Evolutionary conservation across 1,140 invertebrate genomes (phyloP).

Genomic region (Drosophila busckii): DNA sequence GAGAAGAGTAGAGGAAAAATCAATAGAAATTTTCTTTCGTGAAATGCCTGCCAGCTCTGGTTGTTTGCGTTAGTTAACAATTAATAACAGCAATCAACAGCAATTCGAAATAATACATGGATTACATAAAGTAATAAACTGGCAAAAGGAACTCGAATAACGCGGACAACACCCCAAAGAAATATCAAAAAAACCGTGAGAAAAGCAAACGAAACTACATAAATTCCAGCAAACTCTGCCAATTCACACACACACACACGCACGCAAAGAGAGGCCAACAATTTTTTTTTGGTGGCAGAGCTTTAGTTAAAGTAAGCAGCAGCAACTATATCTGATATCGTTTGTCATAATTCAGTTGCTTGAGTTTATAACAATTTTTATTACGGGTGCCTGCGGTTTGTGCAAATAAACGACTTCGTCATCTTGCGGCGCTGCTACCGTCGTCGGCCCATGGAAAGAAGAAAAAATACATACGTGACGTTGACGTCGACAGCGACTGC

Average conservation of each 20-base stretch:
- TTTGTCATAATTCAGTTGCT: background rate
- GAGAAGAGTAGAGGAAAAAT: constrained; percentile 66
- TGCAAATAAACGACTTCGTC: constrained; percentile 66
- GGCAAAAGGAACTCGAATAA: constrained; percentile 36
- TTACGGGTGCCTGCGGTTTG: constrained; percentile 30
- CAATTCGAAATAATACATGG: constrained; percentile 30
- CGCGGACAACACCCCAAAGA: constrained; percentile 61
- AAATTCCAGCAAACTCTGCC: constrained; percentile 41
- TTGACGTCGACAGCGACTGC: constrained; percentile 34
- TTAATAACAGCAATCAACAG: constrained; percentile 43
- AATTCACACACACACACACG: too few relatives aligned
- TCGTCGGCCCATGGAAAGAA: constrained; percentile 19
- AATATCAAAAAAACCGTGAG: constrained; percentile 17
- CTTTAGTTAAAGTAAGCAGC: constrained; percentile 47
- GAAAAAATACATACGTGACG: constrained; percentile 43
- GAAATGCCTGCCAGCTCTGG: constrained; percentile 49
- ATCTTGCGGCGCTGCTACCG: constrained; percentile 41
- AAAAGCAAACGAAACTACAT: constrained; percentile 37
- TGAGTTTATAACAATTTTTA: constrained; percentile 33
- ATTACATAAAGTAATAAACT: constrained; percentile 48
- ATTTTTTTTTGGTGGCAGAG: constrained; percentile 14
- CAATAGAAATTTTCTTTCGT: constrained; percentile 74
- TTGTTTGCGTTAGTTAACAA: constrained; percentile 56
- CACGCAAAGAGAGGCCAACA: too few relatives aligned
- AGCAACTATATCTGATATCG: background rate